Conservation (phyloP, 1,140 invertebrate species). For the Drosophila pruinosa region DNA sequence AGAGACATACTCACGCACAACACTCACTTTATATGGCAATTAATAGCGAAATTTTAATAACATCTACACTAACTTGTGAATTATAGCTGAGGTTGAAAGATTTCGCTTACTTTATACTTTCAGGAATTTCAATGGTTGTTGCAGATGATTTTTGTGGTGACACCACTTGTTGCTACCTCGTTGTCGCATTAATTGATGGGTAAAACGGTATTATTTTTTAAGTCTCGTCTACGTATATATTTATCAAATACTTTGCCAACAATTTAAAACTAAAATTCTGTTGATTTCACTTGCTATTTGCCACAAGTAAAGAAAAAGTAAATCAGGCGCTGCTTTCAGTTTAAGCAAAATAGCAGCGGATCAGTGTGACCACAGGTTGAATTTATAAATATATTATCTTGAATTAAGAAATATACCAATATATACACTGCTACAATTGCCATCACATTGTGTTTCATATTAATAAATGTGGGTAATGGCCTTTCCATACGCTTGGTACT, state of each 20-base stretch:
- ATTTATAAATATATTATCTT: too few species aligned
- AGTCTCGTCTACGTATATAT: slow-evolving; percentile 1
- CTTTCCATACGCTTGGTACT: too few species aligned
- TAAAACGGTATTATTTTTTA: slow-evolving; percentile 9
- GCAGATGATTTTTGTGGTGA: slow-evolving; percentile 25
- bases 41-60: slow-evolving; percentile 17
- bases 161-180: slow-evolving; percentile 47
- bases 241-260: slow-evolving; percentile 18
- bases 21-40: slow-evolving; percentile 27
- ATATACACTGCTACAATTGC: too few species aligned
- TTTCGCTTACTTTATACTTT: slow-evolving; percentile 38
- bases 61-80: slow-evolving; percentile 16
- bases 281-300: slow-evolving; percentile 16
- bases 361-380: too few species aligned
- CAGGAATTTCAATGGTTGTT: slow-evolving; percentile 21
- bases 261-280: slow-evolving; percentile 29
- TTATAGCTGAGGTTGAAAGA: neutral
- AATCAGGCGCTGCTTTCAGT: slow-evolving; percentile 23
- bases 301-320: slow-evolving; percentile 25
- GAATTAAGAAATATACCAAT: too few species aligned
- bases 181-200: slow-evolving; percentile 42
- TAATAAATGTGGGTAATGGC: too few species aligned
- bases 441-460: too few species aligned
- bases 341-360: too few species aligned
- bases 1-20: slow-evolving; percentile 13